A percentile compares a stretch with the other conserved stretches of the same genome.
phyloP scores from a whole-genome alignment of 1,140 invertebrate species.

The Cydia strobilella region DNA sequence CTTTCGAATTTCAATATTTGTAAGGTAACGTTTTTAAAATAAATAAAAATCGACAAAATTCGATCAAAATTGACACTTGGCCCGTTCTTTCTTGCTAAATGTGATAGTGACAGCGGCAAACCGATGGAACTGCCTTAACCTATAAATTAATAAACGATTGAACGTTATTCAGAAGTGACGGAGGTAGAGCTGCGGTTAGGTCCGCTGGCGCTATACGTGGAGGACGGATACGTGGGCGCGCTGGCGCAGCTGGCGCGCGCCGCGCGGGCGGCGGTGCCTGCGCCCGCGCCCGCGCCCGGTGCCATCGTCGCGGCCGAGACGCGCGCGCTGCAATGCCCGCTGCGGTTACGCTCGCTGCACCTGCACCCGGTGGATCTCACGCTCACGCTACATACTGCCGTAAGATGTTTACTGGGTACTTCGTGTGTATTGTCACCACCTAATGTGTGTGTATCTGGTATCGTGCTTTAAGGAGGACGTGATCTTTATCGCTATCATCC shows the following conservation, averaged over 20 bases:
- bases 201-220: slow-evolving; percentile 61
- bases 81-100: no score
- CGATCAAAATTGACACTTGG: no score
- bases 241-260: slow-evolving; percentile 47
- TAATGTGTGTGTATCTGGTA: no score
- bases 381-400: slow-evolving; percentile 66
- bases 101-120: no score
- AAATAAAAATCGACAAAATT: no score
- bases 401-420: slow-evolving; percentile 39
- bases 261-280: slow-evolving; percentile 30
- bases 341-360: slow-evolving; percentile 50
- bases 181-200: slow-evolving; percentile 57
- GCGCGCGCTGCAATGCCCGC: slow-evolving; percentile 45
- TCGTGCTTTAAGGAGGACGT: no score
- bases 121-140: no score
- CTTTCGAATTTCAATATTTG: no score
- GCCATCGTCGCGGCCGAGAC: slow-evolving; percentile 37
- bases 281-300: slow-evolving; percentile 17
- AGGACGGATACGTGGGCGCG: slow-evolving; percentile 60
- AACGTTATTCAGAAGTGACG: slow-evolving; percentile 46
- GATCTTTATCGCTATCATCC: no score
- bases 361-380: slow-evolving; percentile 59
- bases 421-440: no score
- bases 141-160: no score
- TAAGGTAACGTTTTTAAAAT: no score